Base-by-base conservation (phyloP, 2,888 invertebrate species). In the Julus scandinavius region DNA sequence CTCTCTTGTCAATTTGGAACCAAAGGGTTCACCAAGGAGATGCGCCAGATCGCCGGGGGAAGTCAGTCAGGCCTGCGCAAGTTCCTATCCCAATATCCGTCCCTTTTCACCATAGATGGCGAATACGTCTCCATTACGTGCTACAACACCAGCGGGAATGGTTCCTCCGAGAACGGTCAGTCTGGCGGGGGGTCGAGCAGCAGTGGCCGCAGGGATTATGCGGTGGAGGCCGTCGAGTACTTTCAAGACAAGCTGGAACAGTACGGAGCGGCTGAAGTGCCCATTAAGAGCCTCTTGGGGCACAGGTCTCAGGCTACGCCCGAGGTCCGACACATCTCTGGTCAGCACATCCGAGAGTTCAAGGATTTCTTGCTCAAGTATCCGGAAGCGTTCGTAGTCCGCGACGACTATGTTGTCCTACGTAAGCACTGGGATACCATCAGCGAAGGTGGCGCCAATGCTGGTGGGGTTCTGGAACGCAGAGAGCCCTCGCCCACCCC, bases 1-100 rank as follows among this genome's bases (percentile, higher is more conserved):
- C 94, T 99, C 91, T 98, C 98, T 92, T 99, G 99, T 93, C 98
- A 99, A 93, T 99, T 99, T 93, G 99, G 99, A 91, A 98, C 99
- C 91, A 98, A 98, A 93, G 99, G 98, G 91, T 99, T 99, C 93
- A 98, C 99, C 41, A 97, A 98, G 93, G 93, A 93, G 89, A 94
- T 94, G 94, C 90, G 92, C 88, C 92, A 92, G 90, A 93, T 94
- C 85, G 93, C 93, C 87, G 94, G 99, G 90, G 98, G 98, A 91
- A 98, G 98, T 91, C 98, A 99, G 93, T 97, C 97, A 91, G 97
- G 99, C 89, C 94, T 99, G 89, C 98, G 97, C 93, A 99, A 99
- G 93, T 99, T 99, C 93, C 95, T 99, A 91, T 94, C 96, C 88
- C 98, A 98, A 93, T 99, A 98, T 94, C 99, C 99, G 91, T 96